Evolutionary conservation across 2,888 invertebrate genomes (phyloP).

Genomic region (Hyles lineata): DNA sequence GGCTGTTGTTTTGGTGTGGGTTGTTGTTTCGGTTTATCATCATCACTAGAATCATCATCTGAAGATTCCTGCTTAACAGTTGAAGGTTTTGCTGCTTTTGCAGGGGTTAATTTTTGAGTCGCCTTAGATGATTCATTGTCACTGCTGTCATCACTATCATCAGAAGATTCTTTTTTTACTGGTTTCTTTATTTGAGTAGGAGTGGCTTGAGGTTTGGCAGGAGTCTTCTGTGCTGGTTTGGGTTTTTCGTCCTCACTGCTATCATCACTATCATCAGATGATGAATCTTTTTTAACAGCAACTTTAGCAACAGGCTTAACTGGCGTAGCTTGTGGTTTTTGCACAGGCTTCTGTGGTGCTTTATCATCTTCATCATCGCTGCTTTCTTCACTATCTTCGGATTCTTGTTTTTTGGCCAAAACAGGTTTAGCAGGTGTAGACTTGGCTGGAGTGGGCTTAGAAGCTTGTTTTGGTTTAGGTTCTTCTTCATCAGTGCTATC

Average conservation of each 20-base stretch:
- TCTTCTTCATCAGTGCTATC: constrained; percentile 71
- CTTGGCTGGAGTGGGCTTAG: constrained; percentile 50
- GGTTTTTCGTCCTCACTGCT: constrained; percentile 61
- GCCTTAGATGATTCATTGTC: constrained; percentile 54
- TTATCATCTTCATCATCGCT: constrained; percentile 47
- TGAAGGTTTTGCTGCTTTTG: constrained; percentile 35
- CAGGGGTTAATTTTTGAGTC: constrained; percentile 41
- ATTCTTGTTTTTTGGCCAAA: constrained; percentile 53
- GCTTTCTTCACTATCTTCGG: constrained; percentile 48
- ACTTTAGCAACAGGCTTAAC: constrained; percentile 45
- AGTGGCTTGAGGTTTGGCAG: constrained; percentile 46
- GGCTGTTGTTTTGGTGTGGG: constrained; percentile 38
- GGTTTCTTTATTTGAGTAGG: constrained; percentile 36
- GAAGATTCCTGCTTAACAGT: constrained; percentile 45
- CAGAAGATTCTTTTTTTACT: constrained; percentile 57
- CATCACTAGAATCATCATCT: constrained; percentile 51
- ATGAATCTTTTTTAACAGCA: constrained; percentile 56
- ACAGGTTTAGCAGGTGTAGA: constrained; percentile 39
- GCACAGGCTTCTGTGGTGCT: constrained; percentile 41
- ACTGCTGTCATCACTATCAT: constrained; percentile 56
- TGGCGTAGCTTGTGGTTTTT: constrained; percentile 44
- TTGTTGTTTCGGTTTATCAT: constrained; percentile 56
- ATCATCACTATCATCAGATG: constrained; percentile 64
- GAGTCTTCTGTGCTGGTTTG: constrained; percentile 50
- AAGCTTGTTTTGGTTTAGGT: constrained; percentile 48